These are phyloP conservation scores for Drosophila conformis DNA, from an alignment of 2,888 invertebrate species.

Conservation along the genomic window DNA sequence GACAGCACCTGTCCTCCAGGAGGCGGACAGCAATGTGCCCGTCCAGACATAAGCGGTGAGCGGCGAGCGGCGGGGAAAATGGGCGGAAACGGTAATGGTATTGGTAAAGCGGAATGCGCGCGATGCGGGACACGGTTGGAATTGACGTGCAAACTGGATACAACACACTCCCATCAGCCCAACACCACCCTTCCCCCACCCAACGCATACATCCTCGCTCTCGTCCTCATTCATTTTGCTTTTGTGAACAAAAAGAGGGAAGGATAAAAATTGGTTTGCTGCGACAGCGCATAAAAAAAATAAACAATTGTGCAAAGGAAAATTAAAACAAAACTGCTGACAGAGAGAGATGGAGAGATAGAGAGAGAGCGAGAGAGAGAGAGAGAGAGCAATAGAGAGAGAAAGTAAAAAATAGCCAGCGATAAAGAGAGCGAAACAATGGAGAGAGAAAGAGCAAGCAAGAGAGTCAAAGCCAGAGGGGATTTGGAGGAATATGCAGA, in stretches of 20 bases:
- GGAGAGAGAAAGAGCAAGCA: not conserved
- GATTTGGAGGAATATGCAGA: not conserved
- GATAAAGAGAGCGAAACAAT: not conserved
- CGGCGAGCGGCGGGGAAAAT: constrained; percentile 6
- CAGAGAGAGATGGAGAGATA: constrained; percentile 1
- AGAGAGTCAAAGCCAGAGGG: constrained; percentile 22
- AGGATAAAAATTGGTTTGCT: constrained; percentile 38
- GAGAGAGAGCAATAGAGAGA: not conserved
- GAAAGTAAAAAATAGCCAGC: not conserved
- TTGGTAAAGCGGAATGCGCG: not conserved
- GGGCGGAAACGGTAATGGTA: not conserved
- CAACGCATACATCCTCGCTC: not conserved
- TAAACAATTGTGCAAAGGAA: constrained; percentile 39
- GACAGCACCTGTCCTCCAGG: constrained; percentile 86
- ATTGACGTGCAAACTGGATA: constrained; percentile 36
- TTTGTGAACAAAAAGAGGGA: constrained; percentile 1
- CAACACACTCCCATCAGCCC: not conserved
- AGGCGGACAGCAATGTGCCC: constrained; percentile 83
- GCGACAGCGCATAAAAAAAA: constrained; percentile 54
- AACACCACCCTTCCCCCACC: not conserved
- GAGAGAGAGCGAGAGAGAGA: not conserved
- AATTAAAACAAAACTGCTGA: constrained; percentile 19
- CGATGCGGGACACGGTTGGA: constrained; percentile 6
- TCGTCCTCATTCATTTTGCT: not conserved
- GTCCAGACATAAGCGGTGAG: constrained; percentile 82